Base-by-base conservation (phyloP, 2,113 vertebrate genomes). In the Trematocara zebra region DNA sequence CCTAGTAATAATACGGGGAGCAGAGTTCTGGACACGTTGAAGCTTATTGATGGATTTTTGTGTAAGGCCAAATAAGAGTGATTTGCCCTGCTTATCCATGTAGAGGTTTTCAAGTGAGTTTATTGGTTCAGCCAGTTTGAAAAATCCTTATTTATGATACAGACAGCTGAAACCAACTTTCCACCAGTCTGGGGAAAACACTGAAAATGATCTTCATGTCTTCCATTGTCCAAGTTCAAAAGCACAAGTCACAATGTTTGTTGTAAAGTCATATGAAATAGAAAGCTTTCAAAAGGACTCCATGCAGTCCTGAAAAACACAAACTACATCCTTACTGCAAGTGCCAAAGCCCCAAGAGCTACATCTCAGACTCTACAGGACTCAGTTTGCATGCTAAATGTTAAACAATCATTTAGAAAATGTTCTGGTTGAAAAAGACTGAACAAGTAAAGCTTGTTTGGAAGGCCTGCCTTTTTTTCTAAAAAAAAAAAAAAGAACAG, bases 401-500 rank as follows among this genome's bases (percentile, higher is more conserved):
- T 64, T 64, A 64, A 61, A 6, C 8, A 33, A 33, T 35, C 5
- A 61, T 35, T 61, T 61, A 59, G 1, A 61, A 33, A 59, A 61
- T 18, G 57, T 4, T 59, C 28, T 59, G 18, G 28, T 59, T 33
- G 56, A 64, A 67, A 67, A 7, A 37, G 18, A 37, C 56, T 33
- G 33, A 37, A 64, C 17, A 64, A 64, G 10, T 37, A 7, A 6
- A 17, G 18, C 17, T 37, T 35, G 59, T 37, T 64, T 64, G 1
- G 2, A 37, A n/a, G 2, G 10, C 6, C 28, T 33, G 14, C 56
- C 56, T 11, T 12, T n/a, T 35, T 64, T n/a, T 5, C 2, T n/a
- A 28, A 3, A 37, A 12, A 2, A 3, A 37, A 12, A 2, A 0
- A 40, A 40, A 4, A 35, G 0, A 40, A 40, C 7, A 35, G 31